Percentiles rank a stretch among this genome's conserved stretches.
These are phyloP conservation scores for Nephrotoma appendiculata DNA, from an alignment of 2,888 invertebrate genomes.

Conservation along the genomic window DNA sequence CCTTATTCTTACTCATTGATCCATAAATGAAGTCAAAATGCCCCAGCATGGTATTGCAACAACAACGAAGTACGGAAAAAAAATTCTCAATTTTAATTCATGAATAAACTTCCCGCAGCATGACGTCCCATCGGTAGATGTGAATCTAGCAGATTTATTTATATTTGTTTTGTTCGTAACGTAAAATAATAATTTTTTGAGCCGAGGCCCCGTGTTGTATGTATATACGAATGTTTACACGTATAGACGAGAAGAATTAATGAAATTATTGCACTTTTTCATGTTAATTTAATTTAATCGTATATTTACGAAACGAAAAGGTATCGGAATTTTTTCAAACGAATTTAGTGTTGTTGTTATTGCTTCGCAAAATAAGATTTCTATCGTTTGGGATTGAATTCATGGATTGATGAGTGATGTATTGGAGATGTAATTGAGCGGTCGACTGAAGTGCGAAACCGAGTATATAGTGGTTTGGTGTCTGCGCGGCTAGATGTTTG, in stretches of 20 bases:
- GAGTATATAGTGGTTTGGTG: not conserved
- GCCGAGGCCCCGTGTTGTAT: not conserved
- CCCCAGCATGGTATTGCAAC: not conserved
- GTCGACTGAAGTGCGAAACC: not conserved
- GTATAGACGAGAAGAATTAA: not conserved
- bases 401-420: not conserved
- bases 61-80: not conserved
- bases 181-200: not conserved
- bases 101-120: not conserved
- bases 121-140: not conserved
- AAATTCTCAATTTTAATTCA: not conserved
- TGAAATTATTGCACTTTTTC: not conserved
- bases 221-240: not conserved
- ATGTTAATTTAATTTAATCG: not conserved
- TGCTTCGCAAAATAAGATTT: not conserved
- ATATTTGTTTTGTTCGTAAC: not conserved
- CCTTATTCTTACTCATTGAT: not conserved
- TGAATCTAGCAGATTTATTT: not conserved
- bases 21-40: not conserved
- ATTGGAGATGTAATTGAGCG: not conserved
- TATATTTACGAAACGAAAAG: not conserved
- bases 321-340: not conserved
- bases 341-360: not conserved
- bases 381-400: not conserved
- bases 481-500: not conserved